Conservation (phyloP, 1,140 invertebrate genomes). For the Dreissena polymorpha region DNA sequence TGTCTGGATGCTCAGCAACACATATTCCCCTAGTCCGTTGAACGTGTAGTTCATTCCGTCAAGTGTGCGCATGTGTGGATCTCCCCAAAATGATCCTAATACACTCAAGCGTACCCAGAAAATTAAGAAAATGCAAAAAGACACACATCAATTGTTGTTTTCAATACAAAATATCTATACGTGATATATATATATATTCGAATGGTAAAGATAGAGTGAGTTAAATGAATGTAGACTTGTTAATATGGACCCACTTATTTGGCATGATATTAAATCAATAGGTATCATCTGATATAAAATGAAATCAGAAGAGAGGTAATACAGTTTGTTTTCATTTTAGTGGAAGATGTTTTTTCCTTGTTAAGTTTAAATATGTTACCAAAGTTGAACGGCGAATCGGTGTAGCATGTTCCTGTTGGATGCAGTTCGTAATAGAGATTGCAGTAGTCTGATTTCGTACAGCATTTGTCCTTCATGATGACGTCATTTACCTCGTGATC, state of each 20-base stretch:
- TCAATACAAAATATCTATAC: no score
- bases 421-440: slow-evolving; percentile 8
- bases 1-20: slow-evolving; percentile 80
- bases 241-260: no score
- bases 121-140: no score
- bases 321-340: no score
- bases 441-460: slow-evolving; percentile 2
- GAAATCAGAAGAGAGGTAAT: no score
- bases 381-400: slow-evolving; percentile 3
- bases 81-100: slow-evolving; percentile 82
- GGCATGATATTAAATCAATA: no score
- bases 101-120: neutral
- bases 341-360: neutral
- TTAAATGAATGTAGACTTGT: no score
- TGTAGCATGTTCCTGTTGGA: slow-evolving; percentile 16
- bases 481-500: neutral
- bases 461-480: neutral
- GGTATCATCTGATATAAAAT: no score
- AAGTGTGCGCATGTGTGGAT: slow-evolving; percentile 96
- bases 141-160: no score
- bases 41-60: slow-evolving; percentile 95
- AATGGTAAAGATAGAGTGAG: no score
- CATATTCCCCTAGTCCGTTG: slow-evolving; percentile 97
- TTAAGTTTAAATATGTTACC: slow-evolving; percentile 2
- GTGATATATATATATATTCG: no score